Conservation (phyloP, 2,888 invertebrate genomes). For the Eilema caniola region DNA sequence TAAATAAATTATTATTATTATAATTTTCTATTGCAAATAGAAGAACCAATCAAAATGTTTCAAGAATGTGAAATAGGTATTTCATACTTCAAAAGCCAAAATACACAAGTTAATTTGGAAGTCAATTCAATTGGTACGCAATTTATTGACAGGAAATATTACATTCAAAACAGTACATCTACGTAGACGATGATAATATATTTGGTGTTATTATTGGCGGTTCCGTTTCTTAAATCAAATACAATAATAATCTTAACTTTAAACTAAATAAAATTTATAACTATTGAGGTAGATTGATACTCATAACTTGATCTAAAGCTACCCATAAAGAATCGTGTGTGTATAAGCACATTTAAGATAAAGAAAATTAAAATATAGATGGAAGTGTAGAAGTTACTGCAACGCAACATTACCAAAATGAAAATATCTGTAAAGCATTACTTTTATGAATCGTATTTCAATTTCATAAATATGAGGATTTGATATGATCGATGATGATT, state of each 20-base stretch:
- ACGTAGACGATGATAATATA: conserved; percentile 33
- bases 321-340: conserved; percentile 29
- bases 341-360: conserved; percentile 31
- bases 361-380: conserved; percentile 31
- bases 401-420: not conserved
- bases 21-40: not conserved
- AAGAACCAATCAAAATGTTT: not conserved
- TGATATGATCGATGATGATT: not conserved
- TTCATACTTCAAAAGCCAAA: not conserved
- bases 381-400: conserved; percentile 14
- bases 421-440: not conserved
- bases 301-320: conserved; percentile 34
- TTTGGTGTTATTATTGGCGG: conserved; percentile 29
- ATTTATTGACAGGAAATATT: not conserved
- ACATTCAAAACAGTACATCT: conserved; percentile 16
- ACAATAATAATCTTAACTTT: conserved; percentile 40
- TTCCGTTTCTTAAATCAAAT: conserved; percentile 39
- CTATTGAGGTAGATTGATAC: conserved; percentile 50
- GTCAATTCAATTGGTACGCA: not conserved
- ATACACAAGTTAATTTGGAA: not conserved
- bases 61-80: not conserved
- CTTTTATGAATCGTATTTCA: not conserved
- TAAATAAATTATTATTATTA: not conserved
- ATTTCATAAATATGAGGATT: not conserved
- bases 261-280: conserved; percentile 45